These are phyloP conservation scores for Valencia hispanica DNA, from an alignment of 2,797 vertebrate species.

Conservation along the genomic window DNA sequence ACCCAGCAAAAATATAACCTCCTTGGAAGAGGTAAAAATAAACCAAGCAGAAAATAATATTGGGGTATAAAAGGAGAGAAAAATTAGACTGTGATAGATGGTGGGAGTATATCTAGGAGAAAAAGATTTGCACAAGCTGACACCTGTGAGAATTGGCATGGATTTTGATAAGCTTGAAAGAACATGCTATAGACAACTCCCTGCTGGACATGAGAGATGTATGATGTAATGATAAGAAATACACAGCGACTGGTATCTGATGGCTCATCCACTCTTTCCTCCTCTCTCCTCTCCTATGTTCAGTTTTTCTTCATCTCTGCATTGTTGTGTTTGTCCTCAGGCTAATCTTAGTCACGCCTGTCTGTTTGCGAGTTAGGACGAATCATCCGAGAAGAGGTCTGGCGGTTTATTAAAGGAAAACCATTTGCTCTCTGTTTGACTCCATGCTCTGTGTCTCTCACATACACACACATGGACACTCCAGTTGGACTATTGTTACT, in stretches of 20 bases:
- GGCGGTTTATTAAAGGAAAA: constrained; percentile 70
- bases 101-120: not conserved
- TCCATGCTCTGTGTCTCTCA: constrained; percentile 18
- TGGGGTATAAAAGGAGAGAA: constrained; percentile 1
- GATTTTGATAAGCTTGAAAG: constrained; percentile 3
- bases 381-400: constrained; percentile 56
- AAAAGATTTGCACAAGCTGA: constrained; percentile 37
- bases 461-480: constrained; percentile 1
- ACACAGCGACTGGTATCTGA: constrained; percentile 43
- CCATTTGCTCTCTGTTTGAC: constrained; percentile 62
- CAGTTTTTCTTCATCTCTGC: constrained; percentile 14
- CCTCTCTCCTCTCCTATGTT: constrained; percentile 4
- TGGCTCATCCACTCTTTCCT: constrained; percentile 26
- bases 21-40: no score
- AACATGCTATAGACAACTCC: constrained; percentile 24
- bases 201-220: constrained; percentile 57
- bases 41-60: constrained; percentile 30
- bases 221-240: constrained; percentile 75
- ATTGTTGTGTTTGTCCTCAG: constrained; percentile 49
- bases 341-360: constrained; percentile 65
- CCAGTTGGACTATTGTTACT: constrained; percentile 49
- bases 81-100: not conserved
- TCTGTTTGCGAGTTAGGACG: constrained; percentile 51
- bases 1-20: no score
- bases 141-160: constrained; percentile 29